Evolutionary conservation across 2,888 invertebrate genomes (phyloP).

Genomic region (Melanargia galathea): DNA sequence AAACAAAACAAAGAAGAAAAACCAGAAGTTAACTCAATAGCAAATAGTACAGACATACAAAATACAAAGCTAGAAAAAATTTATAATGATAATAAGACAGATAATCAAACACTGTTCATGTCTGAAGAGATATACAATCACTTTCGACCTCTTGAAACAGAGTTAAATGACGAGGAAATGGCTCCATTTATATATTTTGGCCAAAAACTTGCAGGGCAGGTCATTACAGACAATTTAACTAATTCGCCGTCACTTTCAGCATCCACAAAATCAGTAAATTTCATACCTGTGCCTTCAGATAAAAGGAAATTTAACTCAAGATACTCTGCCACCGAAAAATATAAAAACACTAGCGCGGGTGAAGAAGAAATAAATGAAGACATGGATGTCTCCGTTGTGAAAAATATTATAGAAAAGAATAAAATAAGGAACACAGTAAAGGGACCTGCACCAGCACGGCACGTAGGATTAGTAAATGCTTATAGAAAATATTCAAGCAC

Average conservation of each 20-base stretch:
- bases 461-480: constrained; percentile 73
- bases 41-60: constrained; percentile 64
- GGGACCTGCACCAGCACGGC: constrained; percentile 75
- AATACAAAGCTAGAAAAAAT: constrained; percentile 58
- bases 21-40: constrained; percentile 59
- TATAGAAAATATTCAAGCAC: constrained; percentile 71
- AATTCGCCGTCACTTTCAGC: constrained; percentile 73
- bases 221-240: constrained; percentile 71
- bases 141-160: constrained; percentile 84
- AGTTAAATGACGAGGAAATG: constrained; percentile 85
- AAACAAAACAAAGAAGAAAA: constrained; percentile 56
- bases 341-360: constrained; percentile 73
- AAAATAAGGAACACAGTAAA: constrained; percentile 78
- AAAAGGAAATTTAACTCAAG: constrained; percentile 74
- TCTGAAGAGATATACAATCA: constrained; percentile 85
- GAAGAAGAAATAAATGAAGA: constrained; percentile 82
- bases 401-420: constrained; percentile 78
- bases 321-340: constrained; percentile 76
- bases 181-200: constrained; percentile 88
- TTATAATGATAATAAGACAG: constrained; percentile 66
- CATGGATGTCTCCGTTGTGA: constrained; percentile 84
- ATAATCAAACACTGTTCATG: constrained; percentile 81
- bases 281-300: constrained; percentile 66
- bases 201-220: constrained; percentile 79
- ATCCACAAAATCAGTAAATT: constrained; percentile 77